A percentile compares a stretch with the other conserved stretches of the same genome.
Evolutionary conservation across 2,888 invertebrate species (phyloP).

Genomic region (Callinectes sapidus): DNA sequence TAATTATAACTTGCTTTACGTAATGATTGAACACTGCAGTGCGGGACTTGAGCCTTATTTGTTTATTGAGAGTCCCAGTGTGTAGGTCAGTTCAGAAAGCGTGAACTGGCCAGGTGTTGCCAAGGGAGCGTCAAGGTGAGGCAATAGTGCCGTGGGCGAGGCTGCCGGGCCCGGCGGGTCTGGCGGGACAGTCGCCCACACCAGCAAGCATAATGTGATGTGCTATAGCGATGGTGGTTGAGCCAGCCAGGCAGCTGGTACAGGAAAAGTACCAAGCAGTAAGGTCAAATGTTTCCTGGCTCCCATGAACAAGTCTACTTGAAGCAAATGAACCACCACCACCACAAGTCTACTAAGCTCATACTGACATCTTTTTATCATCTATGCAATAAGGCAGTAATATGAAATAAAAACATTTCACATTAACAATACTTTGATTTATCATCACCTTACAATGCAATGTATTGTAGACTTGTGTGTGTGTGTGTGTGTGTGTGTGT

Average conservation of each 20-base stretch:
- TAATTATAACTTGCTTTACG: conserved; percentile 52
- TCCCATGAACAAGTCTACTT: conserved; percentile 14
- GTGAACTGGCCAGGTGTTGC: conserved; percentile 45
- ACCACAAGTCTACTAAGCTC: conserved; percentile 56
- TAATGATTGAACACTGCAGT: conserved; percentile 58
- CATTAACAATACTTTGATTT: conserved; percentile 17
- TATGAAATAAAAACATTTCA: conserved; percentile 64
- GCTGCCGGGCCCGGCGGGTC: conserved; percentile 16
- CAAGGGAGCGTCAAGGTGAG: conserved; percentile 44
- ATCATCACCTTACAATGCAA: neutral
- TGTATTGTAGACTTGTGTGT: neutral
- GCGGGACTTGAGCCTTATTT: conserved; percentile 69
- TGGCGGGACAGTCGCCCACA: neutral
- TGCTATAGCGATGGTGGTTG: conserved; percentile 4
- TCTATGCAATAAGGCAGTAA: conserved; percentile 70
- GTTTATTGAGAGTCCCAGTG: conserved; percentile 66
- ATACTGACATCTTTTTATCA: conserved; percentile 69
- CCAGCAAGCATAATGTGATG: conserved; percentile 13
- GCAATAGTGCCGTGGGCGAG: conserved; percentile 51
- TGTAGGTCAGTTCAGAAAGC: conserved; percentile 59
- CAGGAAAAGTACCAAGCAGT: neutral
- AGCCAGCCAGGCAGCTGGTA: neutral
- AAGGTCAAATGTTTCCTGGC: neutral
- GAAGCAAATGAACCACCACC: conserved; percentile 17
- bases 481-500: too few relatives aligned